Evolutionary conservation across 1,140 invertebrate genomes (phyloP), one percentile per base, ranked within the genome.

Genomic region (Pogonomyrmex barbatus): DNA sequence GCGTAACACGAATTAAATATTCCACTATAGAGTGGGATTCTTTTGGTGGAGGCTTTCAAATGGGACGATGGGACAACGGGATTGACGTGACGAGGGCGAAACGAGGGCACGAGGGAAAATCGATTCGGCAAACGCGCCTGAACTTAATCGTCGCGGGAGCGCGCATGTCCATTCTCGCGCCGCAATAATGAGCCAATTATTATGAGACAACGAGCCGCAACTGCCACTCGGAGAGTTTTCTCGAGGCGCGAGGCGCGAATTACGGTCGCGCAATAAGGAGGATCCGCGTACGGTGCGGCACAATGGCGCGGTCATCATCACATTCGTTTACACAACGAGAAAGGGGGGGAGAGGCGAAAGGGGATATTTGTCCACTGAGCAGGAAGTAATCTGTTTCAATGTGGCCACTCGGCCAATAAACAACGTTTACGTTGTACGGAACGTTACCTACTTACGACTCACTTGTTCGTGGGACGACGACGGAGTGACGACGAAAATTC

Each of bases 361-460:
- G 33, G 42, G 47, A 24, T 79, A 82, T 92, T 90, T 88, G 87
- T 85, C 73, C 87, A 85, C 87, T 91, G 89, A 93, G 88, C 89
- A 93, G 92, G 93, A 93, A 93, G 91, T 91, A 93, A 93, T 93
- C 92, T 92, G 88, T 92, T 90, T 93, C 91, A 93, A 93, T 93
- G 87, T 89, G 88, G 77, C 78, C 86, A 89, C 73, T 87, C 86
- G 76, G 45, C 17, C 68, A 78, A 87, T 88, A 77, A 88, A 75
- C 54, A 84, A 78, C 56, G 65, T 75, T 33, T 78, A 77, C 81
- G 56, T 65, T 17, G 45, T 52, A 71, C 12, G n/a, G 54, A 65
- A 24, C 58, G 39, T 83, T 58, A 75, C 52, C 42, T 85, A 84
- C 52, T 58, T 62, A 76, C 56, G 10, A 10, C 39, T 87, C 60